Evolutionary conservation across 2,113 vertebrate genomes (phyloP).

Genomic region (Ctenodactylus gundi): DNA sequence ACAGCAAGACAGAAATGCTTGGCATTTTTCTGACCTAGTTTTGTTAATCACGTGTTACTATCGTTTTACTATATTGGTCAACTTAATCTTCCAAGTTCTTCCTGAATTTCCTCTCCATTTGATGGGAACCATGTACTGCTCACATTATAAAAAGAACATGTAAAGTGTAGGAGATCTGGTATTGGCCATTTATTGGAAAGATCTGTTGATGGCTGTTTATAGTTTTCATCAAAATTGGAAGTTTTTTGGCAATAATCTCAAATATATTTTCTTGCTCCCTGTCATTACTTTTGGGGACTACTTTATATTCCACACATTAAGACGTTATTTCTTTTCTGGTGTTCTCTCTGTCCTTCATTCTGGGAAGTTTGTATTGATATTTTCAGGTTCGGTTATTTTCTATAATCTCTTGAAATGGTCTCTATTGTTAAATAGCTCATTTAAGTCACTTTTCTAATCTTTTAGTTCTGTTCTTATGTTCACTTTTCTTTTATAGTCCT

Average conservation of each 20-base stretch:
- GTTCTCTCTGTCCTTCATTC: not conserved
- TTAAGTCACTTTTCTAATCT: not conserved
- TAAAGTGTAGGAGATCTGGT: not conserved
- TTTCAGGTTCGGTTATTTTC: not conserved
- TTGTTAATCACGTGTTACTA: constrained; percentile 25
- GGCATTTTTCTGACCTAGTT: not conserved
- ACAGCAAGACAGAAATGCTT: not conserved
- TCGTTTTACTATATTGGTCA: not conserved
- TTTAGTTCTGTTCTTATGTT: not conserved
- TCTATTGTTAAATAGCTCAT: not conserved
- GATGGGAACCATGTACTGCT: not conserved
- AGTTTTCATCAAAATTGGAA: constrained; percentile 14
- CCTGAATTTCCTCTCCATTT: not conserved
- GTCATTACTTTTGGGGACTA: not conserved
- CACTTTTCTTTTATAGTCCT: constrained; percentile 12
- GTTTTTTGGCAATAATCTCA: not conserved
- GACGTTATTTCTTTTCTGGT: not conserved
- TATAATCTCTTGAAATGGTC: not conserved
- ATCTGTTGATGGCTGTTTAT: not conserved
- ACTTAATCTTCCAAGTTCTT: not conserved
- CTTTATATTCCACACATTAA: not conserved
- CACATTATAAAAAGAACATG: not conserved
- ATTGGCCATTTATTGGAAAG: not conserved
- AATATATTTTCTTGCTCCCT: not conserved
- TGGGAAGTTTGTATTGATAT: not conserved